Percentiles rank a stretch among this genome's conserved stretches.
These are phyloP conservation scores for Helicolenus hilgendorfi DNA, from an alignment of 2,797 vertebrate species.

Conservation along the genomic window DNA sequence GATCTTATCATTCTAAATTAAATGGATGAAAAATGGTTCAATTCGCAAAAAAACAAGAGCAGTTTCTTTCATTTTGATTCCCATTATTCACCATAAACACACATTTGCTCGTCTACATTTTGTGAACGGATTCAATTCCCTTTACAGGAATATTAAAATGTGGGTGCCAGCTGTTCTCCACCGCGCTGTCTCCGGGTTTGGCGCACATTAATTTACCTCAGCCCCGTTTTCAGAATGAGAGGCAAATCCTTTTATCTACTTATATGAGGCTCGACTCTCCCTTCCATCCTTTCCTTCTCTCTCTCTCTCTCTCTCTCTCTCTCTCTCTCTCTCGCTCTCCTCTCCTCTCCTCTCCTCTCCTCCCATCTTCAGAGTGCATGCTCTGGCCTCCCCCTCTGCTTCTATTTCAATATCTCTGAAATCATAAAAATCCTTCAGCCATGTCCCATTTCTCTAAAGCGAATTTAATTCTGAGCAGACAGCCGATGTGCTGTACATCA, in stretches of 20 bases:
- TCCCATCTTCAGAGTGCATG: constrained; percentile 37
- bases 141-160: constrained; percentile 57
- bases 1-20: not conserved
- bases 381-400: constrained; percentile 49
- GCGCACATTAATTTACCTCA: constrained; percentile 71
- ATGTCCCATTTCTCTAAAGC: constrained; percentile 84
- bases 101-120: constrained; percentile 18
- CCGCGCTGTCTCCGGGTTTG: constrained; percentile 19
- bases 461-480: constrained; percentile 80
- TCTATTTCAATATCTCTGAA: constrained; percentile 86
- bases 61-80: constrained; percentile 17
- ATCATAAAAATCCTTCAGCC: constrained; percentile 89
- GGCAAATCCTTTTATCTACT: constrained; percentile 83
- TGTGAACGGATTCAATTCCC: constrained; percentile 32
- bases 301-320: constrained; percentile 18
- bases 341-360: not conserved
- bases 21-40: not conserved
- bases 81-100: constrained; percentile 28
- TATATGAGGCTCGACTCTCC: constrained; percentile 53
- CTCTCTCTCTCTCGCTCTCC: not conserved
- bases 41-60: not conserved
- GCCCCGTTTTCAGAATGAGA: constrained; percentile 66
- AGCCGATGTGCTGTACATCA: constrained; percentile 73
- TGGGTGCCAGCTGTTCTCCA: constrained; percentile 56
- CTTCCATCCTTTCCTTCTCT: constrained; percentile 27